Conservation (phyloP, 2,888 invertebrate genomes). For the Heliothis peltigera region DNA sequence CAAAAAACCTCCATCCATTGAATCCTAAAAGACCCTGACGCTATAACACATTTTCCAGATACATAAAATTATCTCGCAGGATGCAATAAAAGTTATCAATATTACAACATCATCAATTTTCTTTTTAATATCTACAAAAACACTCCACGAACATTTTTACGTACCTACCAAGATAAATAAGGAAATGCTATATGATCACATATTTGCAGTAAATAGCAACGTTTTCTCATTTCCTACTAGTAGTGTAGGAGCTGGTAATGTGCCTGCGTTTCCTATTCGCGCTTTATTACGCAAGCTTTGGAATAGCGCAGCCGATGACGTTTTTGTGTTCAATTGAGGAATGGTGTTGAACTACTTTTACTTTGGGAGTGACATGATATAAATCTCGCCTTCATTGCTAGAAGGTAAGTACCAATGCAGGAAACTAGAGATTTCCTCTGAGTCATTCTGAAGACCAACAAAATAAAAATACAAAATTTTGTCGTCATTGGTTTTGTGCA, state of each 20-base stretch:
- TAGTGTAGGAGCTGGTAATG: conserved; percentile 8
- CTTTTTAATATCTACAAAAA: background rate
- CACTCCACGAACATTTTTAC: background rate
- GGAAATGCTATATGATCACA: conserved; percentile 27
- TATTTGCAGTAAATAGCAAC: conserved; percentile 25
- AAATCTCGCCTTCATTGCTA: background rate
- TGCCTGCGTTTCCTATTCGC: conserved; percentile 14
- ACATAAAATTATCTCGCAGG: background rate
- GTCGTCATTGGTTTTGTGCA: too few species aligned
- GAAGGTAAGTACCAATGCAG: too few species aligned
- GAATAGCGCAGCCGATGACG: conserved; percentile 13
- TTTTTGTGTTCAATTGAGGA: conserved; percentile 29
- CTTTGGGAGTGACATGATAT: conserved; percentile 3
- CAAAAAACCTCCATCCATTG: too few species aligned
- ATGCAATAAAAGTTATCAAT: background rate
- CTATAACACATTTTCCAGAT: too few species aligned
- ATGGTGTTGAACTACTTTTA: conserved; percentile 33
- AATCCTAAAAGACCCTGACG: too few species aligned
- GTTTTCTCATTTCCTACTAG: conserved; percentile 27
- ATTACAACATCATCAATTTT: background rate
- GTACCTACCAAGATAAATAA: conserved; percentile 5
- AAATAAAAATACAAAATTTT: too few species aligned
- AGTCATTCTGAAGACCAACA: too few species aligned
- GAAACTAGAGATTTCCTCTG: too few species aligned
- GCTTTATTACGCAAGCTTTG: conserved; percentile 27